Conservation (phyloP, 2,797 vertebrate species). For the Momotus momota region DNA sequence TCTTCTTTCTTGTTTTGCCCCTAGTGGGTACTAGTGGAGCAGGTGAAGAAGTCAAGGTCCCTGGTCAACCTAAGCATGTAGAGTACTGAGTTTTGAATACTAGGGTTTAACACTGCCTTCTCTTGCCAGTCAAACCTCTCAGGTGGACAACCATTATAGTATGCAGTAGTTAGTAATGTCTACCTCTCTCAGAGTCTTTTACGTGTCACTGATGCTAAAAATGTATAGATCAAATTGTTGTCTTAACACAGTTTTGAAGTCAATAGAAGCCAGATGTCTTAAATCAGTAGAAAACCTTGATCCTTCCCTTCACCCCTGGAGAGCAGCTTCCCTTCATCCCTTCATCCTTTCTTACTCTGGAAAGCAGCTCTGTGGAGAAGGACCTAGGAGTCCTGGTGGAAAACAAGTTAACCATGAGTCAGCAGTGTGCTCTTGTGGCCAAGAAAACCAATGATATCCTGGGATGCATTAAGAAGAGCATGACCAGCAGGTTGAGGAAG, state of each 20-base stretch:
- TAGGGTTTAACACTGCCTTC: not conserved
- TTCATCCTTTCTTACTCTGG: not conserved
- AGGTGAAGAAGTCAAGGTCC: not conserved
- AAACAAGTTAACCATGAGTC: not conserved
- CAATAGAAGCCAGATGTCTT: not conserved
- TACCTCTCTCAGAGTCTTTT: not conserved
- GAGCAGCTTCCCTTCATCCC: not conserved
- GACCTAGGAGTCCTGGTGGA: not conserved
- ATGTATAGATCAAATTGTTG: not conserved
- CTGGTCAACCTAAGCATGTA: not conserved
- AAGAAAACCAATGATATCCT: not conserved
- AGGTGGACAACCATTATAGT: not conserved
- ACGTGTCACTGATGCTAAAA: not conserved
- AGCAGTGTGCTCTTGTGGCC: not conserved
- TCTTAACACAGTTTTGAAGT: not conserved
- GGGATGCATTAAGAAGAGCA: not conserved
- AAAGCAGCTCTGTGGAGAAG: not conserved
- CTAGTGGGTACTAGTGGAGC: not conserved
- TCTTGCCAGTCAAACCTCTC: not conserved
- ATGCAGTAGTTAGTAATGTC: not conserved
- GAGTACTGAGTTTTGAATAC: not conserved
- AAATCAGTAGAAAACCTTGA: not conserved
- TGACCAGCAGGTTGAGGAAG: not conserved
- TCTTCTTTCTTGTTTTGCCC: not conserved
- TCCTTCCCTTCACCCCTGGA: not conserved